Percentiles rank a stretch among this genome's conserved stretches.
Evolutionary conservation across 2,113 vertebrate species (phyloP).

Genomic region (Muntiacus reevesi): DNA sequence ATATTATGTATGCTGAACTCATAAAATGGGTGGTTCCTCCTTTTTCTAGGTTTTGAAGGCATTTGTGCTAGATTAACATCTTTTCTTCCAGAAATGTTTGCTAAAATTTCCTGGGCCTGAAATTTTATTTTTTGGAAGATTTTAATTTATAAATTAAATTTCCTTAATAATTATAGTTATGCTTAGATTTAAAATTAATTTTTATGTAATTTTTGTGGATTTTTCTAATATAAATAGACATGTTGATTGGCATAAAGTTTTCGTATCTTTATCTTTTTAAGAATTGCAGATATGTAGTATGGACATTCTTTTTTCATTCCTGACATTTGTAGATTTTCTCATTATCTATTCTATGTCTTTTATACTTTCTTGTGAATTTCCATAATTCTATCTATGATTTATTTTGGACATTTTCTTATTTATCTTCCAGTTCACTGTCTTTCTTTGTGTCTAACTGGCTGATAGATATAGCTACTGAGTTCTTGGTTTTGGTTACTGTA

Average conservation of each 20-base stretch:
- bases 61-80: not conserved
- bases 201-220: not conserved
- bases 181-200: not conserved
- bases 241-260: not conserved
- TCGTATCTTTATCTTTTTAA: not conserved
- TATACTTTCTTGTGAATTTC: not conserved
- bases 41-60: not conserved
- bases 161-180: not conserved
- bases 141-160: not conserved
- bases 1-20: not conserved
- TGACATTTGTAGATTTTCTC: not conserved
- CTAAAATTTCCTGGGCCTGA: not conserved
- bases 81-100: not conserved
- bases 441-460: not conserved
- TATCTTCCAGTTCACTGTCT: not conserved
- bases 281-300: not conserved
- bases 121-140: not conserved
- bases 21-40: not conserved
- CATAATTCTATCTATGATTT: not conserved
- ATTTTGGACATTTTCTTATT: not conserved
- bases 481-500: not conserved
- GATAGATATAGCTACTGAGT: not conserved
- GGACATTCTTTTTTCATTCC: not conserved
- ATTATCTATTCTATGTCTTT: not conserved
- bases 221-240: not conserved